Evolutionary conservation across 2,888 invertebrate species (phyloP).

Genomic region (Ferdinandea cuprea): DNA sequence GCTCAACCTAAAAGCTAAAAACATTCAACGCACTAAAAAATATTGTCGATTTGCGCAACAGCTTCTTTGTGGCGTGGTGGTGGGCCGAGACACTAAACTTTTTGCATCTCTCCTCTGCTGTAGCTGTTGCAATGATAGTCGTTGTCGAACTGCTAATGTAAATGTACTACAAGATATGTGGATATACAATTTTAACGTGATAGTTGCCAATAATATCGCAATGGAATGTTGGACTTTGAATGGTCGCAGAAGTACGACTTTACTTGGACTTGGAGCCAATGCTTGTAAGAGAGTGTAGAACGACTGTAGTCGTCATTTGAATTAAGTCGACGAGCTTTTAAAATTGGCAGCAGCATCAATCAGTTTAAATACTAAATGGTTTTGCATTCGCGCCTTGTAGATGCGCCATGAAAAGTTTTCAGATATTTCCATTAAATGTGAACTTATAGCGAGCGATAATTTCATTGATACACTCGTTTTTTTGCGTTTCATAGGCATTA

Average conservation of each 20-base stretch:
- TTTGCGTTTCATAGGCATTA: not conserved
- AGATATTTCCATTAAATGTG: slow-evolving; percentile 3
- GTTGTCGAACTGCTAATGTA: slow-evolving; percentile 40
- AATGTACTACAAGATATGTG: slow-evolving; percentile 37
- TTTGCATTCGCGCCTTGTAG: not conserved
- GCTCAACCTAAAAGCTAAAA: slow-evolving; percentile 22
- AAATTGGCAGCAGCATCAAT: slow-evolving; percentile 20
- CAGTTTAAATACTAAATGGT: slow-evolving; percentile 1
- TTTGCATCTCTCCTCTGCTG: slow-evolving; percentile 55
- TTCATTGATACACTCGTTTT: slow-evolving; percentile 9
- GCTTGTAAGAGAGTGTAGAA: no score
- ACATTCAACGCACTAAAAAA: slow-evolving; percentile 50
- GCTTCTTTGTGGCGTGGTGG: slow-evolving; percentile 28
- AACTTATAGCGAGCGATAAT: slow-evolving; percentile 4
- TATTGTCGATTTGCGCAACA: slow-evolving; percentile 64
- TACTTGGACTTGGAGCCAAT: not conserved
- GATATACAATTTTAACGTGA: slow-evolving; percentile 30
- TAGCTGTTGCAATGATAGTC: slow-evolving; percentile 35
- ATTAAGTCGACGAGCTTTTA: slow-evolving; percentile 27
- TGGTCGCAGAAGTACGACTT: not conserved
- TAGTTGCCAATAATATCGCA: slow-evolving; percentile 16
- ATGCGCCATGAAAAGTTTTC: slow-evolving; percentile 3
- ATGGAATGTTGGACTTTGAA: slow-evolving; percentile 18
- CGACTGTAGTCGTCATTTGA: slow-evolving; percentile 5
- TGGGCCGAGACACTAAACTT: slow-evolving; percentile 22